Base-by-base conservation (phyloP, 2,888 invertebrate species). In the Agrypnus murinus region DNA sequence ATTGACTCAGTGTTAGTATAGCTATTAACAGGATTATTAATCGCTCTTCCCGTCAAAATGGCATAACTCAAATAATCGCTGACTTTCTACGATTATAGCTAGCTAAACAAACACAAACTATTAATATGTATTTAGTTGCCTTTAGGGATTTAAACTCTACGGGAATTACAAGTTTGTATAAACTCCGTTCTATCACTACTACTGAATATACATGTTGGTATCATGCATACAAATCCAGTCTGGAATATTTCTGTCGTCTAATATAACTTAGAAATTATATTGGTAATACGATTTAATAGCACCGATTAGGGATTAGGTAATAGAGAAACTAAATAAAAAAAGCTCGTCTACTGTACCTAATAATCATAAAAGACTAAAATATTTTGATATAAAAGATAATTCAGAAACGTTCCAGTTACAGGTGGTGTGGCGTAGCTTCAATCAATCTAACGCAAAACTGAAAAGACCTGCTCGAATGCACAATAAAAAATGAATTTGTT, bases 71-170 rank as follows among this genome's bases (percentile, higher is more conserved):
- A 36, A 34, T 53, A 36, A 15, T 31, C 19, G 15, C 38, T 55
- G 38, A 36, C 55, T 55, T 55, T 38, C 36, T 36, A 32, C 31
- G 36, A 55, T 55, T 15, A 55, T 36, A 48, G 48, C 17, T 36
- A 48, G 48, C 17, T 55, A 55, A 9, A 55, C 19, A 55, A 55
- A 36, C 55, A 55, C 15, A 32, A 12, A 55, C 55, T 55, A 55
- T 55, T 55, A 55, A 55, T 55, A 55, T 55, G 55, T 55, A 55
- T 55, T 55, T 55, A 36, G 55, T 17, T 55, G 55, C 55, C 55
- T 55, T 38, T 9, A 36, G 55, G 55, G 38, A 36, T 32, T 53
- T 14, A 14, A 36, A 31, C 50, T 25, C 9, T 19, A 38, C 12
- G 31, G 7, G 53, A 36, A 32, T 34, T 36, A 55, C 55, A 17